phyloP scores from a whole-genome alignment of 2,888 invertebrate species.

The Apamea anceps region DNA sequence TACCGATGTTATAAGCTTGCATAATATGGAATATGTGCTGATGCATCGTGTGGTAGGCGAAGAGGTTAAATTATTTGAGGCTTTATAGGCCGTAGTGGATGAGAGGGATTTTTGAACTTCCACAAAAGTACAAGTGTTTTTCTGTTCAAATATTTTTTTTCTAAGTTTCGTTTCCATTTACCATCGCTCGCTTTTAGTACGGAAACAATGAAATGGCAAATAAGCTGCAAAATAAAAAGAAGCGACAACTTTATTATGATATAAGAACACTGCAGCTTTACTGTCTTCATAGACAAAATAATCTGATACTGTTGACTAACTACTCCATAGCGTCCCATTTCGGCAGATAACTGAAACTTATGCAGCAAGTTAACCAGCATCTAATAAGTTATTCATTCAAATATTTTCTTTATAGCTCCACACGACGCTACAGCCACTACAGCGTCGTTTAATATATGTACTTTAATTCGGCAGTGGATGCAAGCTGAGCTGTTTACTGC shows the following conservation, averaged over 20 bases:
- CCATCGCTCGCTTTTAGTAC: no score
- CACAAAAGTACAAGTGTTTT: background rate
- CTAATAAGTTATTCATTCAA: conserved; percentile 45
- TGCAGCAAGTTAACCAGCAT: conserved; percentile 18
- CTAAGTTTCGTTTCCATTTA: no score
- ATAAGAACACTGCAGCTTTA: background rate
- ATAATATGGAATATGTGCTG: conserved; percentile 31
- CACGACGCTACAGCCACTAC: conserved; percentile 1
- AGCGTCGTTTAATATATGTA: conserved; percentile 13
- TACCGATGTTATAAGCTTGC: conserved; percentile 31
- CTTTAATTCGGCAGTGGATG: conserved; percentile 34
- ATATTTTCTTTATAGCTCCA: conserved; percentile 44
- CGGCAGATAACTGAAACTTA: conserved; percentile 22
- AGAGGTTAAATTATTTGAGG: background rate
- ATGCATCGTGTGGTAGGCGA: conserved; percentile 9
- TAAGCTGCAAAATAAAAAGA: background rate
- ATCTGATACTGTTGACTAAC: conserved; percentile 15
- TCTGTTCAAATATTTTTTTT: background rate
- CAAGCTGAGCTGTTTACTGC: conserved; percentile 36
- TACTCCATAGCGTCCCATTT: conserved; percentile 25
- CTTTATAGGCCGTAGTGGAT: background rate
- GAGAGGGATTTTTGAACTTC: background rate
- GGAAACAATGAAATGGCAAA: background rate
- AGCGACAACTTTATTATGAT: background rate
- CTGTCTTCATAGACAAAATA: background rate